Evolutionary conservation across 1,140 invertebrate species (phyloP).

Genomic region (Holcopasites calliopsidis): DNA sequence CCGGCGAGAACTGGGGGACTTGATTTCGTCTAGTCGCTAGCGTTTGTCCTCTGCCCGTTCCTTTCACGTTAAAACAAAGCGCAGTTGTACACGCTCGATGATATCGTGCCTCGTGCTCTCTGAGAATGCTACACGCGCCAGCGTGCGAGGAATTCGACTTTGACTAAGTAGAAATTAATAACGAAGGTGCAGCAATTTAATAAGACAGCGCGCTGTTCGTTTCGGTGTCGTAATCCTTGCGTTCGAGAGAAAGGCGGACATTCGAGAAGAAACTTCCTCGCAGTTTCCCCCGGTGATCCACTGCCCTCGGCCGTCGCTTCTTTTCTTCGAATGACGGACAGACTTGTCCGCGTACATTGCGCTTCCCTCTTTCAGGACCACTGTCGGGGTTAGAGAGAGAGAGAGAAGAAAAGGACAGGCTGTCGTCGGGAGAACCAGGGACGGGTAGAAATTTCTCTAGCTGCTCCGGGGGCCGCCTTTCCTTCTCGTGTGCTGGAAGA

Average conservation of each 20-base stretch:
- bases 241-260: background rate
- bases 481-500: background rate
- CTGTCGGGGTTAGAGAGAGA: constrained; percentile 12
- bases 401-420: constrained; percentile 8
- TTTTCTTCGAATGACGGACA: constrained; percentile 44
- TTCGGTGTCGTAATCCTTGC: background rate
- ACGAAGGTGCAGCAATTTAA: no score
- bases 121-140: no score
- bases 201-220: no score
- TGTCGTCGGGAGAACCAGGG: constrained; percentile 24
- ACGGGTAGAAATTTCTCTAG: constrained; percentile 17
- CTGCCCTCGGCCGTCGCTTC: constrained; percentile 6
- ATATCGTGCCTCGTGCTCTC: background rate
- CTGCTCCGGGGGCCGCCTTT: no score
- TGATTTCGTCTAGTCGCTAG: no score
- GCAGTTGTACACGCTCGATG: no score
- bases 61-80: no score
- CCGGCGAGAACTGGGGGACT: background rate
- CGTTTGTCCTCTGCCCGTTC: no score
- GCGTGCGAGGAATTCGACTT: no score
- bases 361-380: constrained; percentile 20
- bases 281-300: background rate
- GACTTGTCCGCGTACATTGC: constrained; percentile 47
- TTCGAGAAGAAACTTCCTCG: constrained; percentile 28
- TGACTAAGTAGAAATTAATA: no score